Percentiles rank a stretch among this genome's conserved stretches.
These are phyloP conservation scores for Volucella zonaria DNA, from an alignment of 2,888 invertebrate genomes.

Conservation along the genomic window DNA sequence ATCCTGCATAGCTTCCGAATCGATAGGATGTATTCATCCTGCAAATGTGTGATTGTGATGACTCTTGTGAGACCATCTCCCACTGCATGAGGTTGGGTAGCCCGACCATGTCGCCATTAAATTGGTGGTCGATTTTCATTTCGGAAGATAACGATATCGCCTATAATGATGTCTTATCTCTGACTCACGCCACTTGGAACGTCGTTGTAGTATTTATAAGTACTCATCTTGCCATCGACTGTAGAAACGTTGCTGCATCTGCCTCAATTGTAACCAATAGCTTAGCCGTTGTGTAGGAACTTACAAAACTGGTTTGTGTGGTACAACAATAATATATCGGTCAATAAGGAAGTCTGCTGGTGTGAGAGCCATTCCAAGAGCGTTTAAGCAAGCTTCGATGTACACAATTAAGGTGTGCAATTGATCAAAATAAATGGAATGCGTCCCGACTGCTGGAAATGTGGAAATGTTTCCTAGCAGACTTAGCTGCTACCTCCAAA, in stretches of 20 bases:
- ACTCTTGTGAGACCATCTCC: conserved; percentile 21
- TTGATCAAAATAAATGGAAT: no score
- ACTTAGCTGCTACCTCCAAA: no score
- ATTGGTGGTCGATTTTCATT: conserved; percentile 12
- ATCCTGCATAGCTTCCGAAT: conserved; percentile 5
- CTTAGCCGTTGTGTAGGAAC: conserved; percentile 2
- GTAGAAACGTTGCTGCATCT: conserved; percentile 24
- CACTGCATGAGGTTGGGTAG: neutral
- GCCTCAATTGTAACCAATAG: conserved; percentile 16
- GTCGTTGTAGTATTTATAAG: conserved; percentile 7
- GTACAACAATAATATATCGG: conserved; percentile 20
- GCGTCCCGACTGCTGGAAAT: no score
- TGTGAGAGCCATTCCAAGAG: conserved; percentile 23
- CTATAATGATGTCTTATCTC: no score
- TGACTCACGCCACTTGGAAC: conserved; percentile 14
- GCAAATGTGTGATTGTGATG: conserved; percentile 9
- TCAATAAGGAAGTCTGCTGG: conserved; percentile 32
- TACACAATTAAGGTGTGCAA: no score
- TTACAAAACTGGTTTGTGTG: conserved; percentile 6
- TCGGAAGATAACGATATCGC: conserved; percentile 11
- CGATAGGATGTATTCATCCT: no score
- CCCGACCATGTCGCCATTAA: conserved; percentile 7
- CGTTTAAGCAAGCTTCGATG: no score
- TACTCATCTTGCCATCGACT: conserved; percentile 24
- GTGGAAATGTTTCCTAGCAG: no score